Base-by-base conservation (phyloP, 2,797 vertebrate genomes). In the Phoeniculus purpureus region DNA sequence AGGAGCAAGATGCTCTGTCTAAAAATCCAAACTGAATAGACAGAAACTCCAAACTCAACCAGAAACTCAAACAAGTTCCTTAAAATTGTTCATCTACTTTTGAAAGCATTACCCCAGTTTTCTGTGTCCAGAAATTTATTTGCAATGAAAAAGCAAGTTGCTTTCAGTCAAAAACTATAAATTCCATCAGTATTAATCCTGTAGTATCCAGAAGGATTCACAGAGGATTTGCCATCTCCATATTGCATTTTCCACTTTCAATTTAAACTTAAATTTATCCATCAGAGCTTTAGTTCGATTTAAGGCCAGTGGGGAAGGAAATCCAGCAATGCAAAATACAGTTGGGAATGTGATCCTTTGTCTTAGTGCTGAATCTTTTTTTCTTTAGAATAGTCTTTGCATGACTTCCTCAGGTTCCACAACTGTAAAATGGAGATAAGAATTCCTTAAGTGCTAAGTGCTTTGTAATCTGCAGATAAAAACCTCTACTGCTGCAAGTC, bases 261-360 rank as follows among this genome's bases (percentile, higher is more conserved):
- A 92, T 85, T 87, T 72, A 75, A 87, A 86, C 8, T 92, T 92
- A 73, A 89, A 55, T 80, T 89, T 92, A 89, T 89, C 73, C 55
- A 86, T 94, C 77, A 81, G 89, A 92, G 85, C 56, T 95, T 96
- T 85, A 85, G 71, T 92, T 95, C 94, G 76, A 92, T 92, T 96
- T 96, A 94, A 94, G 83, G 94, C 56, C 56, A 86, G 76, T 68
- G 10, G 45, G 43, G 27, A 15, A 77, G 92, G 80, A 71, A 50
- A 13, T 62, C 16, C 15, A 75, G 18, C 50, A 83, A 40, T 23
- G 29, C 68, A 84, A 88, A 76, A n/a, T 62, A 48, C 22, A 14
- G 16, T 40, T 90, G 40, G 29, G 50, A 84, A 51, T 26, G 19
- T 14, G 52, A 47, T 80, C 34, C 29, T 80, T 80, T 6, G 1